A percentile compares a stretch with the other conserved stretches of the same genome.
Conservation (phyloP, 2,888 invertebrate genomes). For the Timema podura region DNA sequence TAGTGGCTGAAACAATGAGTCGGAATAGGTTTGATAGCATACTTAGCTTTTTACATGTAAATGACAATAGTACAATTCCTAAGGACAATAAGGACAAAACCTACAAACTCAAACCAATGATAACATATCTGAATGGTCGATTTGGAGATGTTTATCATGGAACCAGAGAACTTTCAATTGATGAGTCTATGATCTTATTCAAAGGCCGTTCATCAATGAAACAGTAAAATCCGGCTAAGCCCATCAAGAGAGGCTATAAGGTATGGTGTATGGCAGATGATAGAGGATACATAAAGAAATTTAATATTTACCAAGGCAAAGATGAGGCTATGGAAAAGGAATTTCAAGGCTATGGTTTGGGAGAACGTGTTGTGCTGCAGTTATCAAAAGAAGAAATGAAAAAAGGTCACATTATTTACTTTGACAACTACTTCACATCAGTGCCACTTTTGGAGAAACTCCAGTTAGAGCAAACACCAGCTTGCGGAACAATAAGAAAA, state of each 20-base stretch:
- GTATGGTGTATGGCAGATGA: constrained; percentile 27
- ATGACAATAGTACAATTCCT: constrained; percentile 22
- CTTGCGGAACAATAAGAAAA: constrained; percentile 31
- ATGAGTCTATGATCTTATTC: constrained; percentile 25
- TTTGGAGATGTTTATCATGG: constrained; percentile 26
- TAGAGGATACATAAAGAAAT: constrained; percentile 30
- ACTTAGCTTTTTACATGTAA: constrained; percentile 22
- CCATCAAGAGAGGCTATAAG: constrained; percentile 35
- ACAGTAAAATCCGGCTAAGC: constrained; percentile 35
- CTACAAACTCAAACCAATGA: constrained; percentile 24
- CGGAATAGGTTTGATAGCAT: constrained; percentile 24
- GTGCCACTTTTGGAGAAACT: constrained; percentile 31
- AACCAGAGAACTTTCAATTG: constrained; percentile 22
- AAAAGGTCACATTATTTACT: constrained; percentile 26
- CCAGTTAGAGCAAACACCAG: constrained; percentile 29
- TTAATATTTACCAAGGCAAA: constrained; percentile 30
- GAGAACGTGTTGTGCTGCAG: constrained; percentile 30
- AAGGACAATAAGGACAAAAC: constrained; percentile 21
- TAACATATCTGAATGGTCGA: constrained; percentile 21
- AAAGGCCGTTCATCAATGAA: constrained; percentile 23
- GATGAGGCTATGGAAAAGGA: too few relatives aligned
- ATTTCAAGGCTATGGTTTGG: too few relatives aligned
- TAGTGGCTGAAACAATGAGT: constrained; percentile 22
- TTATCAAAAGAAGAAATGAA: constrained; percentile 31
- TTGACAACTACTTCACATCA: constrained; percentile 27